These are phyloP conservation scores for Brachymystax lenok DNA, from an alignment of 2,797 vertebrate genomes.

Conservation along the genomic window DNA sequence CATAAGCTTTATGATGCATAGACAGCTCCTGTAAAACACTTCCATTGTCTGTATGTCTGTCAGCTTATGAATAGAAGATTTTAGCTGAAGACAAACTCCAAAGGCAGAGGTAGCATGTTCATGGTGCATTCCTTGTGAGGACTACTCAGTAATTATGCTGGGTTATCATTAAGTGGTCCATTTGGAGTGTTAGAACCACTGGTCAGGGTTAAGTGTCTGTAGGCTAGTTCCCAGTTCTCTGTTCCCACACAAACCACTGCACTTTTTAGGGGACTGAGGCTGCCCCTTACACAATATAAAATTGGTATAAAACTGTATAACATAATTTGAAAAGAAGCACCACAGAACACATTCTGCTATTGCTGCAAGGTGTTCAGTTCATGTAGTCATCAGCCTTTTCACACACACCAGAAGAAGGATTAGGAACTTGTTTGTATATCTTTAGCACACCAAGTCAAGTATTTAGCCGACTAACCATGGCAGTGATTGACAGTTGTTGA, in stretches of 20 bases:
- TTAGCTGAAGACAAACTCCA: slow-evolving; percentile 10
- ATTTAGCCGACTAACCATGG: not conserved
- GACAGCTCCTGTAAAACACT: not conserved
- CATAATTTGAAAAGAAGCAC: not conserved
- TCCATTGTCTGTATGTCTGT: slow-evolving; percentile 8
- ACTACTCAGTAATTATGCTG: slow-evolving; percentile 69
- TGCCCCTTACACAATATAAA: not conserved
- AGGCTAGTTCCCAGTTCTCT: slow-evolving; percentile 53
- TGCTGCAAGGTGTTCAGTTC: not conserved
- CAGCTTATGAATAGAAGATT: slow-evolving; percentile 23
- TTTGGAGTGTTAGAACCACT: slow-evolving; percentile 69
- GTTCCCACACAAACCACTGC: slow-evolving; percentile 61
- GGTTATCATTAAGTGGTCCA: slow-evolving; percentile 69
- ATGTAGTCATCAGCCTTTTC: not conserved
- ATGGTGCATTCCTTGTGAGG: slow-evolving; percentile 65
- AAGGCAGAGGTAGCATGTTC: slow-evolving; percentile 30
- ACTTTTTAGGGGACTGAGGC: not conserved
- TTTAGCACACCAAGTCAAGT: slow-evolving; percentile 37
- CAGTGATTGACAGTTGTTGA: slow-evolving; percentile 27
- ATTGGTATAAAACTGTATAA: not conserved
- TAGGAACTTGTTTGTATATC: slow-evolving; percentile 9
- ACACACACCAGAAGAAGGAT: not conserved
- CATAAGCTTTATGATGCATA: not conserved
- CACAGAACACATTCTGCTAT: not conserved
- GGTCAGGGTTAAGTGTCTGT: slow-evolving; percentile 76